These are phyloP conservation scores for Andrena bicolor DNA, from an alignment of 2,888 invertebrate genomes.

Conservation along the genomic window DNA sequence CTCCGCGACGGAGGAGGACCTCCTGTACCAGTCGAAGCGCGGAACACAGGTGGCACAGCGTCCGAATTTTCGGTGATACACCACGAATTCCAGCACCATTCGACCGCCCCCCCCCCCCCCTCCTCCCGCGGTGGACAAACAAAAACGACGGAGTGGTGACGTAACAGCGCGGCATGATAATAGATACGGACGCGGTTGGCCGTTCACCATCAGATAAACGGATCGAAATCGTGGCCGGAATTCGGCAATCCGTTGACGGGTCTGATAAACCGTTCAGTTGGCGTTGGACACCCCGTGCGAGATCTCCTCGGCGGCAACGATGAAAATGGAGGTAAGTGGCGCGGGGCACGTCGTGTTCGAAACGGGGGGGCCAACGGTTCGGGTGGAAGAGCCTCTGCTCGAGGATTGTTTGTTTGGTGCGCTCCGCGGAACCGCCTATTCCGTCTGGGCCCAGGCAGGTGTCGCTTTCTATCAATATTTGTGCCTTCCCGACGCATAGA, in stretches of 20 bases:
- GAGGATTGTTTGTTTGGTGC: too few species aligned
- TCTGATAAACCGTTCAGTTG: conserved; percentile 64
- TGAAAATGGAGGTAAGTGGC: conserved; percentile 79
- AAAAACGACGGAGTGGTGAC: conserved; percentile 51
- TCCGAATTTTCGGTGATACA: too few species aligned
- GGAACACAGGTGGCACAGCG: too few species aligned
- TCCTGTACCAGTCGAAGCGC: too few species aligned
- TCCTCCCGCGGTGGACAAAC: neutral
- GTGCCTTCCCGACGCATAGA: neutral
- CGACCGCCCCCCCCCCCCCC: neutral
- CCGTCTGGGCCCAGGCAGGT: neutral
- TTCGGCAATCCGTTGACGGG: conserved; percentile 54
- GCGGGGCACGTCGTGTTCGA: too few species aligned
- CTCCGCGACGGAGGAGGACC: too few species aligned
- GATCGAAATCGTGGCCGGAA: conserved; percentile 53
- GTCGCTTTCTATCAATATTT: conserved; percentile 26
- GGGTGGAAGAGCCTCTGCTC: too few species aligned
- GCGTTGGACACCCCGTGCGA: conserved; percentile 21
- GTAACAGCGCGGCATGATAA: conserved; percentile 70
- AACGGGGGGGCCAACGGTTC: too few species aligned
- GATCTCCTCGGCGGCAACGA: conserved; percentile 63
- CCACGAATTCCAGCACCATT: neutral
- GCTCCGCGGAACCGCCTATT: too few species aligned
- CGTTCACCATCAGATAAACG: conserved; percentile 67
- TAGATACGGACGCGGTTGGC: conserved; percentile 52